Evolutionary conservation across 2,888 invertebrate species (phyloP), one percentile per base, ranked within the genome.

Genomic region (Chymomyza caudatula): DNA sequence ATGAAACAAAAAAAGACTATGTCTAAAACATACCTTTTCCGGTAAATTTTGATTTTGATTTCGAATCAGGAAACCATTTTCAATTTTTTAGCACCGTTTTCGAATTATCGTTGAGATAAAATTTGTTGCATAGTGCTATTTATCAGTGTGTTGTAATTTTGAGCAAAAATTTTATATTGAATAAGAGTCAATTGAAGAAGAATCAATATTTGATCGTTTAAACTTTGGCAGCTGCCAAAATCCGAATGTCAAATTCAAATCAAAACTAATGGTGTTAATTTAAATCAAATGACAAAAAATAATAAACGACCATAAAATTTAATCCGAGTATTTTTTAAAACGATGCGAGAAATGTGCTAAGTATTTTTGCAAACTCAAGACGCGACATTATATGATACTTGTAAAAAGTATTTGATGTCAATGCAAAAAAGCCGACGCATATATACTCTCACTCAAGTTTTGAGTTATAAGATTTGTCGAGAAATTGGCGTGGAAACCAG

Each of bases 251-350:
- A 57, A 66, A 69, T 61, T 25, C 58, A 55, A 51, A 20, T 5
- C 44, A 55, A 5, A 11, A 4, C 17, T 63, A 64, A 67, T 65
- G 86, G 86, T 84, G 86, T 66, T 82, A 86, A 81, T 82, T 84
- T 49, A 78, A 84, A 84, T 86, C 82, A 82, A 86, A 86, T 81
- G 81, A 81, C 81, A 81, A 81, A 85, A 81, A 78, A 76, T 83
- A 83, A 81, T 85, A 83, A 85, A 85, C 80, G 75, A 85, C 59
- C 81, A 77, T 79, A 84, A 84, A 81, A 85, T 79, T 82, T 85
- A 79, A 79, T 79, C 85, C 79, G 85, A 71, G 67, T 78, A 59
- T 51, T 20, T 51, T 51, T 51, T 71, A 76, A 81, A 69, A 71
- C 71, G 85, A 76, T 78, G 61, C 67, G 56, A 68, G 54, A 43